phyloP scores from a whole-genome alignment of 1,140 invertebrate species.

The Drosophila sucinea region DNA sequence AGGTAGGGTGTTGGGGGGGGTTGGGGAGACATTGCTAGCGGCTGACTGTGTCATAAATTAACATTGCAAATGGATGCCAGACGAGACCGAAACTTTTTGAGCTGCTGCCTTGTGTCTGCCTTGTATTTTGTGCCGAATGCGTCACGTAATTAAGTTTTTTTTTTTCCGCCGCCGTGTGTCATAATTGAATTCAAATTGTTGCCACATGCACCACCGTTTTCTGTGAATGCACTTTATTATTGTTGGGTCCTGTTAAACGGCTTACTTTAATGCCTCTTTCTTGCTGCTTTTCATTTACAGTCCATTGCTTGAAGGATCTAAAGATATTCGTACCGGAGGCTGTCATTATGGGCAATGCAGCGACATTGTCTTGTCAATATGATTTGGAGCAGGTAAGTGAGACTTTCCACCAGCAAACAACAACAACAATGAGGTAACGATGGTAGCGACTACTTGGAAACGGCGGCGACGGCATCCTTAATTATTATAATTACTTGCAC shows the following conservation, averaged over 20 bases:
- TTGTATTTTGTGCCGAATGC: slow-evolving; percentile 21
- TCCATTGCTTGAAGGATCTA: slow-evolving; percentile 87
- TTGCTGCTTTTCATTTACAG: slow-evolving; percentile 36
- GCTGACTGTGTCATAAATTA: slow-evolving; percentile 73
- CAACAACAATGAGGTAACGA: slow-evolving; percentile 35
- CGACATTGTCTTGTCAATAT: slow-evolving; percentile 90
- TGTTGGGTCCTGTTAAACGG: slow-evolving; percentile 39
- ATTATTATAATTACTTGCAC: slow-evolving; percentile 80
- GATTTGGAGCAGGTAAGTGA: slow-evolving; percentile 87
- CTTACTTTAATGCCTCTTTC: slow-evolving; percentile 30
- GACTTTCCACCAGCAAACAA: slow-evolving; percentile 42
- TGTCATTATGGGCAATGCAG: slow-evolving; percentile 88
- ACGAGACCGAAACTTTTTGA: slow-evolving; percentile 25
- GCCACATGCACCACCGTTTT: slow-evolving; percentile 19
- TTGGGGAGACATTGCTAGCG: background rate
- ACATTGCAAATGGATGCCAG: slow-evolving; percentile 58
- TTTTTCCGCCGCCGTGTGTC: slow-evolving; percentile 7
- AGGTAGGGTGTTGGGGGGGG: background rate
- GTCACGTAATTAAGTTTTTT: slow-evolving; percentile 70
- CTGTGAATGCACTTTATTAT: slow-evolving; percentile 20
- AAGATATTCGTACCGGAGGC: slow-evolving; percentile 90
- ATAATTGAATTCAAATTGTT: slow-evolving; percentile 67
- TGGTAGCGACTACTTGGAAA: background rate
- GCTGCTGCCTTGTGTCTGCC: background rate
- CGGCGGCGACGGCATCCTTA: slow-evolving; percentile 65